Base-by-base conservation (phyloP, 2,888 invertebrate genomes). In the Ormyrus pomaceus region DNA sequence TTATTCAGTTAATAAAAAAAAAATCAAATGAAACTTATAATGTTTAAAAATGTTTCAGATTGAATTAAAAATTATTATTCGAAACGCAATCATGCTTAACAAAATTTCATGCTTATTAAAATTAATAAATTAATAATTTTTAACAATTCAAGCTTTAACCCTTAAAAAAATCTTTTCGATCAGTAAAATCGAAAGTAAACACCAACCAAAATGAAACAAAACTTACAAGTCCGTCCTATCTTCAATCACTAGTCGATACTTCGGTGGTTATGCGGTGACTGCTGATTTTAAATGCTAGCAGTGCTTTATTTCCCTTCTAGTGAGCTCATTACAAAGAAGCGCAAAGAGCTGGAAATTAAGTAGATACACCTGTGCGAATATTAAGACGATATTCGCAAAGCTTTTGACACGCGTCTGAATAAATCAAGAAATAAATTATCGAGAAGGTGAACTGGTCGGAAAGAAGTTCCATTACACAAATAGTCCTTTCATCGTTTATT, bases 331-430 rank as follows among this genome's bases (percentile, higher is more conserved):
- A 73, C 59, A 69, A 70, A 61, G 59, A 13, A 61, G 34, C n/a
- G 58, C 61, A 50, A 45, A 45, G 55, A 80, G 7, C 55, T 56
- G 64, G 82, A 78, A 62, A 79, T 77, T 76, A 77, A 82, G 34
- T 74, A 72, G 72, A 48, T 48, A 68, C 78, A 81, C 61, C 80
- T 83, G 82, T 71, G 56, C 72, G 73, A 81, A 79, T 81, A 74
- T 81, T 65, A 83, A 80, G 76, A 80, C 34, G 19, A 77, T 5
- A 50, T 61, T 19, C 9, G n/a, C n/a, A 50, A 58, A 51, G 50
- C 71, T 65, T 65, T 34, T 77, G 62, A 56, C 68, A 55, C 45
- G 46, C 55, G 53, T 70, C 46, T 8, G 10, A 3, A 5, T 9
- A 53, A n/a, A 53, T 45, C 3, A 48, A n/a, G 46, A 53, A 55